Evolutionary conservation across 2,797 vertebrate genomes (phyloP).

Genomic region (Pyrrhura leucotis): DNA sequence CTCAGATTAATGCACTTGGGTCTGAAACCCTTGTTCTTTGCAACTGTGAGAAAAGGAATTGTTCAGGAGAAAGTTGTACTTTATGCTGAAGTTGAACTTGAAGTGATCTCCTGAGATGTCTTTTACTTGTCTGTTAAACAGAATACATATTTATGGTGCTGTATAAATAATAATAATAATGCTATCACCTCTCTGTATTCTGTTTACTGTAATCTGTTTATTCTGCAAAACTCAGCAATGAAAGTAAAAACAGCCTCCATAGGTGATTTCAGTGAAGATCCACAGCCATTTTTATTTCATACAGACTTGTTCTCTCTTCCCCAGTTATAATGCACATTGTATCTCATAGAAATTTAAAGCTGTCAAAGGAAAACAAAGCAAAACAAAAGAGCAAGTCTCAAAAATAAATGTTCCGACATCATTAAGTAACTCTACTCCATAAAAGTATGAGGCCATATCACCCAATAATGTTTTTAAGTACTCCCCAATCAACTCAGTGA

Average conservation of each 20-base stretch:
- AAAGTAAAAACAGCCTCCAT: conserved; percentile 41
- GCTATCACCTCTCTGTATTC: conserved; percentile 32
- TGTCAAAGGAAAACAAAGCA: neutral
- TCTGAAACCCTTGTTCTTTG: neutral
- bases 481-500: neutral
- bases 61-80: conserved; percentile 16
- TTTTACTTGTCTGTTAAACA: conserved; percentile 68
- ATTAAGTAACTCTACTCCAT: neutral
- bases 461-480: neutral
- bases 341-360: neutral
- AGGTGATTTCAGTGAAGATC: neutral
- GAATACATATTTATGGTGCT: conserved; percentile 40
- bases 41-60: neutral
- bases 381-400: neutral
- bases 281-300: conserved; percentile 36
- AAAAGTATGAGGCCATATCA: neutral
- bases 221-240: conserved; percentile 54
- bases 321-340: neutral
- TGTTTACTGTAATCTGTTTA: conserved; percentile 61
- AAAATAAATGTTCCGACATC: neutral
- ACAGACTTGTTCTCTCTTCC: neutral
- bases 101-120: conserved; percentile 51
- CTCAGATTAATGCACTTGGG: neutral
- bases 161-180: conserved; percentile 66
- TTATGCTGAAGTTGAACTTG: conserved; percentile 27